Percentiles rank a stretch among this genome's conserved stretches.
These are phyloP conservation scores for Dendrocopos noguchii DNA, from an alignment of 2,113 vertebrate genomes.

Conservation along the genomic window DNA sequence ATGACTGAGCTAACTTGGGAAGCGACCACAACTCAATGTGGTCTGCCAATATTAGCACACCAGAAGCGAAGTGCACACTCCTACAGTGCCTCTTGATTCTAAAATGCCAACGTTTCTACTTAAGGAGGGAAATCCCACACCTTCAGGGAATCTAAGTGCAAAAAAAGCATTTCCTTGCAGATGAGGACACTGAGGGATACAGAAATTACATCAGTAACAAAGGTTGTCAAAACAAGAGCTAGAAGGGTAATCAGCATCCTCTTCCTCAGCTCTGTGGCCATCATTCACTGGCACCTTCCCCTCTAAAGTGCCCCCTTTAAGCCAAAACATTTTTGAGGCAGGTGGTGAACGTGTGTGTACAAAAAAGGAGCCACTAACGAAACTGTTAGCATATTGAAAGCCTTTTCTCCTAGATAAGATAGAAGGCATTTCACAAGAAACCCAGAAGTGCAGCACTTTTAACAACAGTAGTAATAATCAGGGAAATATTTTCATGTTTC, in stretches of 20 bases:
- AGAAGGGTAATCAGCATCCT: neutral
- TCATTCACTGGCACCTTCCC: neutral
- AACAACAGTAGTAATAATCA: neutral
- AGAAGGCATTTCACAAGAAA: neutral
- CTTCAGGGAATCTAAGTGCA: neutral
- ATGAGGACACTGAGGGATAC: neutral
- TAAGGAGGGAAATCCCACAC: neutral
- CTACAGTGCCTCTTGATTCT: neutral
- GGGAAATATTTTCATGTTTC: neutral
- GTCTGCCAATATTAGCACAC: neutral
- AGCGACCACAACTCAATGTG: neutral
- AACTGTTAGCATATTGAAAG: neutral
- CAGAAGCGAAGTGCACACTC: neutral
- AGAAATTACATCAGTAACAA: neutral
- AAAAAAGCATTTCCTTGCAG: neutral
- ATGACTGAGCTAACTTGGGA: neutral
- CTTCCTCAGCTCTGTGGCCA: neutral
- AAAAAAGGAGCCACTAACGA: neutral
- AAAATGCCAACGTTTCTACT: neutral
- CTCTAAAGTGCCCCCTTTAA: neutral
- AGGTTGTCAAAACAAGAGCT: neutral
- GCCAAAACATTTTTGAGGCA: neutral
- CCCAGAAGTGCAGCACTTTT: neutral
- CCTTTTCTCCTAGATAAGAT: neutral
- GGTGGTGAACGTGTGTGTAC: accelerated